Evolutionary conservation across 2,113 vertebrate genomes (phyloP), one percentile per base, ranked within the genome.

Genomic region (Plectropomus leopardus): DNA sequence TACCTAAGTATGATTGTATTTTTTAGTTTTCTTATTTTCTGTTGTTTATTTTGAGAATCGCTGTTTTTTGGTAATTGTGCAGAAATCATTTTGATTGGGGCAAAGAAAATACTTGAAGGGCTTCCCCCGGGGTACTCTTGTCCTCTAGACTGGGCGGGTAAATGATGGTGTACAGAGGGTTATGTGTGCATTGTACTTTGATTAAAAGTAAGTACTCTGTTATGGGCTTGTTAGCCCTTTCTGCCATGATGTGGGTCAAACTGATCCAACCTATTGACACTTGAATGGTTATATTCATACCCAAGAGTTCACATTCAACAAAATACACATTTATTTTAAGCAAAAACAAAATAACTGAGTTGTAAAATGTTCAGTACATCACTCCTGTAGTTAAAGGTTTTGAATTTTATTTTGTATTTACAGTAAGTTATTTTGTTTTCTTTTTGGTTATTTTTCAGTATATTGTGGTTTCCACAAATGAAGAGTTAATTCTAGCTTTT

Each of bases 361-460:
- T 93, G 87, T 92, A 93, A 86, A 88, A 81, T 84, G 60, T 91
- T 85, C 83, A 91, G 61, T 66, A 79, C 63, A 77, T 75, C 78
- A 86, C 61, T 81, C 71, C 61, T 78, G 76, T 90, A 90, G 86
- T 82, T 86, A 60, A 81, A 83, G 76, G 59, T 90, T 91, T 40
- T 89, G 78, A 76, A 78, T 84, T 93, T n/a, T 81, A 81, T 84
- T 85, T 93, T 89, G 76, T 92, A 90, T 92, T 92, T 89, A 83
- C 91, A 50, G 69, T 93, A 94, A 93, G 86, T 93, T 94, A 93
- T 94, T 92, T 91, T 85, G 21, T 74, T 86, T 70, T 77, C 67
- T 59, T 77, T 70, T 63, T 21, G 59, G 81, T 80, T 44, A 85
- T 83, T 60, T 45, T 70, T 82, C 78, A 32, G 47, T 88, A 77